Percentiles rank a stretch among this genome's conserved stretches.
Conservation (phyloP, 2,888 invertebrate species). For the Xanthorhoe designata region DNA sequence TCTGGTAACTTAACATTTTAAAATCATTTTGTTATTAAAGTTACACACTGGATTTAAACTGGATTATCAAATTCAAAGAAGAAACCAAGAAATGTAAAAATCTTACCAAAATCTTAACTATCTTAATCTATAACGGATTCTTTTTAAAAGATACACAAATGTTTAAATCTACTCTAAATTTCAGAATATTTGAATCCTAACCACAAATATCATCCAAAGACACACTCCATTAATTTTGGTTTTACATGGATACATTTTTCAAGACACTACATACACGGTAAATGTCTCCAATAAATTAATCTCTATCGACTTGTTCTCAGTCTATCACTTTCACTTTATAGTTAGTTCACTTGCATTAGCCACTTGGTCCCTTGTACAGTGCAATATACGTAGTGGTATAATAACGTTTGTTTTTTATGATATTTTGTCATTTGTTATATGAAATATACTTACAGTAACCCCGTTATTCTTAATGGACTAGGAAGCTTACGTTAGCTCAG, state of each 20-base stretch:
- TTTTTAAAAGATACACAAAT: constrained; percentile 10
- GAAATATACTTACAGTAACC: too few relatives aligned
- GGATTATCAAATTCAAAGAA: not conserved
- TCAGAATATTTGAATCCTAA: constrained; percentile 7
- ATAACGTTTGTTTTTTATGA: not conserved
- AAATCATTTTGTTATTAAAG: not conserved
- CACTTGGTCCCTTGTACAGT: constrained; percentile 9
- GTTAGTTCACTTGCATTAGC: constrained; percentile 19
- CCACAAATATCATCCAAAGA: constrained; percentile 14
- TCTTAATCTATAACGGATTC: not conserved
- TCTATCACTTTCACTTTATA: constrained; percentile 31
- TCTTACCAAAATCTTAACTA: constrained; percentile 10
- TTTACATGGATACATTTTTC: constrained; percentile 26
- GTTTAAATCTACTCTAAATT: not conserved
- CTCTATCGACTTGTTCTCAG: constrained; percentile 28
- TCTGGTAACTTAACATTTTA: constrained; percentile 25
- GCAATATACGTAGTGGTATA: constrained; percentile 20
- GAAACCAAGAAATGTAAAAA: not conserved
- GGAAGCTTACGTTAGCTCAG: too few relatives aligned
- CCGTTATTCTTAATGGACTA: too few relatives aligned
- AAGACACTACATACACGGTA: constrained; percentile 14
- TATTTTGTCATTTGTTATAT: too few relatives aligned
- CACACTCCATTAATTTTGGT: constrained; percentile 28
- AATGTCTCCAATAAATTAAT: constrained; percentile 34
- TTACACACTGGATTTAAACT: not conserved